A percentile compares a stretch with the other conserved stretches of the same genome.
Evolutionary conservation across 2,113 vertebrate genomes (phyloP).

Genomic region (Cisticola juncidis): DNA sequence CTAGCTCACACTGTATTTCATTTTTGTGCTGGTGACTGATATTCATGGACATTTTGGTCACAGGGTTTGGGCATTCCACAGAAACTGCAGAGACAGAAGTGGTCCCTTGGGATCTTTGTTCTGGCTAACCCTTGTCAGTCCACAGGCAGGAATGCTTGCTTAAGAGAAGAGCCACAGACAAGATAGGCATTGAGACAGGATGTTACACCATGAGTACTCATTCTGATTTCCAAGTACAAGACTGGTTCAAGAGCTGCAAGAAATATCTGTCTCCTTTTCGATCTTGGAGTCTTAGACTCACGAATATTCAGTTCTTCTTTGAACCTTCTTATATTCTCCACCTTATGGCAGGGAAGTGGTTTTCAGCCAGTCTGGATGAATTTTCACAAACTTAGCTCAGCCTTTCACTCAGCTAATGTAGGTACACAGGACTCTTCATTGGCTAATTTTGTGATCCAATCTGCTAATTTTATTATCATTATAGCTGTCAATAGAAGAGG

Average conservation of each 20-base stretch:
- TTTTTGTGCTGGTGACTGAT: neutral
- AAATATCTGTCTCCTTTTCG: neutral
- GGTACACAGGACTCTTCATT: neutral
- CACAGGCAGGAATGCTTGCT: neutral
- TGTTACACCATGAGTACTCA: neutral
- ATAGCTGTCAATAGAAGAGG: neutral
- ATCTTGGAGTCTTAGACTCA: neutral
- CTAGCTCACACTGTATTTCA: neutral
- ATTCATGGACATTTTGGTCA: neutral
- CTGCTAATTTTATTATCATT: conserved; percentile 3
- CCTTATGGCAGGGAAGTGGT: neutral
- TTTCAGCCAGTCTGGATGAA: conserved; percentile 6
- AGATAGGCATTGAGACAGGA: accelerated
- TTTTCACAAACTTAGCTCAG: conserved; percentile 4
- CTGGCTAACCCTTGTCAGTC: neutral
- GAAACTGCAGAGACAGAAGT: neutral
- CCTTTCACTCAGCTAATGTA: neutral
- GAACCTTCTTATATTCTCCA: neutral
- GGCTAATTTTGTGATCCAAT: neutral
- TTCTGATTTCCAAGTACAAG: neutral
- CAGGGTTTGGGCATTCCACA: neutral
- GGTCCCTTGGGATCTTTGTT: neutral
- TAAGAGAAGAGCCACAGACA: neutral
- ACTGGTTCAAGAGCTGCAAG: neutral
- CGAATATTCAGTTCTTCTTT: neutral